A percentile compares a stretch with the other conserved stretches of the same genome.
Conservation (phyloP, 2,113 vertebrate genomes). For the Recurvirostra avosetta region DNA sequence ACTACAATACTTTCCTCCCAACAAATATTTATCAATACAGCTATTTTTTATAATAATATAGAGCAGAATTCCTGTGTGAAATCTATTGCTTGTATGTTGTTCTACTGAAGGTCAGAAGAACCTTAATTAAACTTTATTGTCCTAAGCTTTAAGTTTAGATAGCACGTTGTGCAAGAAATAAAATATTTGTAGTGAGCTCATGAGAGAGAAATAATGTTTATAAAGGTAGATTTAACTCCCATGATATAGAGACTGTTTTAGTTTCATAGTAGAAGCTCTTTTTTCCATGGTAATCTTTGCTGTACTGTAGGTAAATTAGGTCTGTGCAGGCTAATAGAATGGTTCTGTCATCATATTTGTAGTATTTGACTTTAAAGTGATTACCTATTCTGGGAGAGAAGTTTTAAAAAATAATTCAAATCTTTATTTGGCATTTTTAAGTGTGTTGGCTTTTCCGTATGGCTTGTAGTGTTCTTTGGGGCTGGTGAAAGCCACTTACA, state of each 20-base stretch:
- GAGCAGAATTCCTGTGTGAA: neutral
- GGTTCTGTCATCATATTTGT: neutral
- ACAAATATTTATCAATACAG: neutral
- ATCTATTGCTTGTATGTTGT: neutral
- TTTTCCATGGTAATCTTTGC: neutral
- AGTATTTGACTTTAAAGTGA: neutral
- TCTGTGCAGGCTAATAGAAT: neutral
- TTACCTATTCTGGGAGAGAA: neutral
- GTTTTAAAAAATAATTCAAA: neutral
- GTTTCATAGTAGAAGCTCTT: neutral
- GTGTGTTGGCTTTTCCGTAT: neutral
- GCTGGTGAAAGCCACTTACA: neutral
- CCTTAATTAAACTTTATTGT: neutral
- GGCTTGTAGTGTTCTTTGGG: neutral
- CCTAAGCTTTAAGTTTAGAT: neutral
- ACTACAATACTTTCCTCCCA: neutral
- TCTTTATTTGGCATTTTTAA: neutral
- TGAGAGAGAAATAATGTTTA: neutral
- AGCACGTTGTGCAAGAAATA: neutral
- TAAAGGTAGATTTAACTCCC: neutral
- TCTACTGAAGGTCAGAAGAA: neutral
- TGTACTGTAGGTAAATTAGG: neutral
- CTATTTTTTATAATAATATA: neutral
- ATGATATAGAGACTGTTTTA: neutral
- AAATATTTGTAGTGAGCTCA: neutral